Conservation (phyloP, 92 coral and sea anemone genomes). For the Porites cylindrica region DNA sequence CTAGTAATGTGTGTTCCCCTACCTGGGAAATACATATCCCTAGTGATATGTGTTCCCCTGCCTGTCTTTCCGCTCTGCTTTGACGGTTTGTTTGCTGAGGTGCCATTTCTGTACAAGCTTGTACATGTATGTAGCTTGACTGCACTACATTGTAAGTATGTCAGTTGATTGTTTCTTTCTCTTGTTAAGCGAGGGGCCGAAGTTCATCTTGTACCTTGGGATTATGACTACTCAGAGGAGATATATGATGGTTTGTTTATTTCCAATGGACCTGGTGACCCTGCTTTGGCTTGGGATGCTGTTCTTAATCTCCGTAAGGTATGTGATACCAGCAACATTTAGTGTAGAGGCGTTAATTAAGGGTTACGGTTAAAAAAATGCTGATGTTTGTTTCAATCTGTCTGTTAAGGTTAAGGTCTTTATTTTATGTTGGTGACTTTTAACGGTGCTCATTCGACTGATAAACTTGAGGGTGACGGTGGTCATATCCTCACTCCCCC, state of each 20-base stretch:
- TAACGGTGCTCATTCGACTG: no score
- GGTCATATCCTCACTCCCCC: not conserved
- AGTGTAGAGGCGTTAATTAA: not conserved
- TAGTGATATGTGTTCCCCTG: no score
- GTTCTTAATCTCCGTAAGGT: constrained; percentile 84
- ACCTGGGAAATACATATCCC: no score
- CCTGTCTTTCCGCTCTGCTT: no score
- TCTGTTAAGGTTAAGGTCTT: no score
- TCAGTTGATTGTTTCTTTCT: not conserved
- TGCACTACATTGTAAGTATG: not conserved
- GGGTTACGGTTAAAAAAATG: not conserved
- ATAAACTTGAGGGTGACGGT: no score
- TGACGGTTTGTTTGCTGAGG: no score
- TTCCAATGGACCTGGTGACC: constrained; percentile 98
- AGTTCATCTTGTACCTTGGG: constrained; percentile 96
- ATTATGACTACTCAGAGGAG: constrained; percentile 86
- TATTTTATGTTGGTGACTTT: no score
- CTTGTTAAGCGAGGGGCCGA: constrained; percentile 90
- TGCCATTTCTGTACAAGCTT: no score
- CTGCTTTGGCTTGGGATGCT: constrained; percentile 84
- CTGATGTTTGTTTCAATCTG: no score
- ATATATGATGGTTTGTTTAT: constrained; percentile 92
- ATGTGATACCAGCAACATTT: not conserved
- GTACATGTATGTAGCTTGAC: not conserved
- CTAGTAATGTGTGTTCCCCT: no score